A percentile compares a stretch with the other conserved stretches of the same genome.
Evolutionary conservation across 2,797 vertebrate genomes (phyloP).

Genomic region (Chelon labrosus): DNA sequence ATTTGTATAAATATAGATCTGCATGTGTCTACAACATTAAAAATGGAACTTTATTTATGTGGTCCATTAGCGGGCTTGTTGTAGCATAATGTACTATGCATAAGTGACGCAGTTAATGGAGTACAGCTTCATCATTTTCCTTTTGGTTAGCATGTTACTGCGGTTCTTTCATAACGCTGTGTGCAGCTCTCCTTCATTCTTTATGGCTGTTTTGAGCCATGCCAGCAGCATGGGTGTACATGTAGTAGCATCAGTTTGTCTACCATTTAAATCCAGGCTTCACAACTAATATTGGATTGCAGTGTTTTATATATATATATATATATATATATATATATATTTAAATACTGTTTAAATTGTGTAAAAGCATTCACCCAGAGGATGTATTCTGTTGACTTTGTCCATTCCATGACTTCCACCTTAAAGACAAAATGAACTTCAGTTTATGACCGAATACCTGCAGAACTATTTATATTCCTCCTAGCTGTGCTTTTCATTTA

Average conservation of each 20-base stretch:
- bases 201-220: background rate
- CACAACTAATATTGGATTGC: too few relatives aligned
- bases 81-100: background rate
- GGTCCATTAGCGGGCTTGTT: background rate
- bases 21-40: background rate
- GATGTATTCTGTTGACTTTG: background rate
- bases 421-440: background rate
- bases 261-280: too few relatives aligned
- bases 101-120: too few relatives aligned
- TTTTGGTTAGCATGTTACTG: background rate
- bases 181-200: background rate
- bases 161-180: background rate
- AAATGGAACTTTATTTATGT: too few relatives aligned
- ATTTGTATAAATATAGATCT: constrained; percentile 15
- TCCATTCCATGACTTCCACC: background rate
- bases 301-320: too few relatives aligned
- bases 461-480: background rate
- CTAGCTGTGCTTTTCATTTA: background rate
- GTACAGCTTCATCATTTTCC: background rate
- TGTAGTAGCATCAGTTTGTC: too few relatives aligned
- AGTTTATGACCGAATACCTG: background rate
- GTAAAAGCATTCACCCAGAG: background rate
- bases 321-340: too few relatives aligned
- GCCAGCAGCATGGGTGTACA: too few relatives aligned
- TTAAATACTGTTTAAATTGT: too few relatives aligned